phyloP scores from a whole-genome alignment of 2,888 invertebrate species.

The Synergus umbraculus region DNA sequence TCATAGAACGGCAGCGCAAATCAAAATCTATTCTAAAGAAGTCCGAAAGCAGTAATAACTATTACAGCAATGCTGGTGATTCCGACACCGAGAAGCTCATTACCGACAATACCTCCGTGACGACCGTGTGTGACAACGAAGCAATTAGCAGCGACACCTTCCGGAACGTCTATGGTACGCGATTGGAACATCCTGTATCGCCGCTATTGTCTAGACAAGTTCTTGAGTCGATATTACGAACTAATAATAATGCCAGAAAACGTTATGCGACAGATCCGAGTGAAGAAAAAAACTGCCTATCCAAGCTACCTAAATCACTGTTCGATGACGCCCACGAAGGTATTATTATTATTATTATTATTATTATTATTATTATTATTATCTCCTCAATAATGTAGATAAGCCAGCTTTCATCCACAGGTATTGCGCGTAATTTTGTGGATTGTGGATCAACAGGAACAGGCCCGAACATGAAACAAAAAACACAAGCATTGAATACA shows the following conservation, averaged over 20 bases:
- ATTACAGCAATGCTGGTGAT: slow-evolving; percentile 78
- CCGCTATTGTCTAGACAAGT: slow-evolving; percentile 66
- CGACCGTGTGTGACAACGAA: slow-evolving; percentile 80
- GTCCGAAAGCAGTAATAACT: slow-evolving; percentile 81
- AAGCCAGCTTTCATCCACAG: too few species aligned
- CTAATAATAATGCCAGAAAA: slow-evolving; percentile 68
- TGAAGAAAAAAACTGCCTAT: slow-evolving; percentile 59
- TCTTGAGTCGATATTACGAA: slow-evolving; percentile 67
- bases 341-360: slow-evolving; percentile 50
- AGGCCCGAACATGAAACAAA: too few species aligned
- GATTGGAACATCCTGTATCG: slow-evolving; percentile 60
- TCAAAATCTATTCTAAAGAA: slow-evolving; percentile 89
- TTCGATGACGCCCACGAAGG: slow-evolving; percentile 69
- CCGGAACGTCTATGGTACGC: slow-evolving; percentile 61
- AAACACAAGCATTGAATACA: too few species aligned
- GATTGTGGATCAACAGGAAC: too few species aligned
- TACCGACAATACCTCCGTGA: slow-evolving; percentile 82
- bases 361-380: slow-evolving; percentile 57
- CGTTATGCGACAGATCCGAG: slow-evolving; percentile 54
- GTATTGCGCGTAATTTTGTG: too few species aligned
- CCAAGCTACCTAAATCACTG: slow-evolving; percentile 63
- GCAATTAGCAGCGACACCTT: slow-evolving; percentile 67
- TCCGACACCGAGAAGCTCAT: slow-evolving; percentile 88
- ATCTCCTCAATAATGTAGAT: background rate
- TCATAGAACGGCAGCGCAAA: slow-evolving; percentile 83